These are phyloP conservation scores for Dasyprocta punctata DNA, from an alignment of 2,113 vertebrate species.

Conservation along the genomic window DNA sequence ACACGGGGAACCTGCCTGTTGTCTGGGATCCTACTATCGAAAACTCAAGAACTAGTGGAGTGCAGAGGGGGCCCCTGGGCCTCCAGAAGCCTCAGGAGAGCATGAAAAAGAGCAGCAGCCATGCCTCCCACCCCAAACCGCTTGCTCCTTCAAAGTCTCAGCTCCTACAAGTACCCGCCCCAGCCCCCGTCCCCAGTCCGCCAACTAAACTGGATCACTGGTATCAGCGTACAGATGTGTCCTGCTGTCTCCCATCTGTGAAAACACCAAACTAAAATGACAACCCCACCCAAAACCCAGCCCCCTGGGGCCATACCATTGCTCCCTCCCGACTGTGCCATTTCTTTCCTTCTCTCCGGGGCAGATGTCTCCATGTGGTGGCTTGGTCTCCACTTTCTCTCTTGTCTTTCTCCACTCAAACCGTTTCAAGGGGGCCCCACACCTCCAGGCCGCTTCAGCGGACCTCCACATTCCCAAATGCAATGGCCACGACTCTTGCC, in stretches of 20 bases:
- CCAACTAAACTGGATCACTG: neutral
- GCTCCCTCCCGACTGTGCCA: neutral
- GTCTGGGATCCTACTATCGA: neutral
- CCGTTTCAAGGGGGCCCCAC: neutral
- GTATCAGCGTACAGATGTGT: neutral
- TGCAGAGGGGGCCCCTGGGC: neutral
- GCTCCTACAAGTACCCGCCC: neutral
- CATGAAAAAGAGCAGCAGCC: neutral
- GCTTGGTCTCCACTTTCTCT: neutral
- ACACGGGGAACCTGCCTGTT: no score
- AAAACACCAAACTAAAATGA: neutral
- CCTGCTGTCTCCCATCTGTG: neutral
- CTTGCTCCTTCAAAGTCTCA: neutral
- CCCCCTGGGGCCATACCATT: neutral
- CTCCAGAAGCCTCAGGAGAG: neutral
- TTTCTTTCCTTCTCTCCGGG: neutral
- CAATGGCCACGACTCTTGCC: neutral
- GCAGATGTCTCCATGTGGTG: neutral
- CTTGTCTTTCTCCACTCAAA: neutral
- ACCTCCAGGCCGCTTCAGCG: neutral
- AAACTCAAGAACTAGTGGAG: neutral
- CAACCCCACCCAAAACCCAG: neutral
- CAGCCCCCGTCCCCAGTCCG: no score
- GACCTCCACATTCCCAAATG: neutral
- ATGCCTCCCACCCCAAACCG: neutral